Evolutionary conservation across 2,888 invertebrate genomes (phyloP).

Genomic region (Catocala fraxini): DNA sequence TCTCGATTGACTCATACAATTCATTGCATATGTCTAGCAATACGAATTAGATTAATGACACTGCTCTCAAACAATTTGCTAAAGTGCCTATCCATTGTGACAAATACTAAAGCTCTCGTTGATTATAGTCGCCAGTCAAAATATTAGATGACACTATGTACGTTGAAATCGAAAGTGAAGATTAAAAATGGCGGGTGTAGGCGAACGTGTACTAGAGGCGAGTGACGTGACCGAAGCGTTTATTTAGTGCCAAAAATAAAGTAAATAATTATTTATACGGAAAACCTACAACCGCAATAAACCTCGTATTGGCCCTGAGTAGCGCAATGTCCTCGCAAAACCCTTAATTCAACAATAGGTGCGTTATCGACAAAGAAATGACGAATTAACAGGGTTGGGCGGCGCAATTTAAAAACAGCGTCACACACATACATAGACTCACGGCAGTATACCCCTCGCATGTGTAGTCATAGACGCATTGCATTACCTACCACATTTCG

Average conservation of each 20-base stretch:
- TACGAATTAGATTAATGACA: conserved; percentile 81
- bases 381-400: conserved; percentile 54
- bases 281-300: conserved; percentile 60
- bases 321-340: conserved; percentile 60
- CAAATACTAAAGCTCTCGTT: conserved; percentile 69
- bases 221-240: conserved; percentile 12
- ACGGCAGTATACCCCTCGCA: too few species aligned
- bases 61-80: conserved; percentile 67
- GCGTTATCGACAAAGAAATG: conserved; percentile 66
- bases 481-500: too few species aligned
- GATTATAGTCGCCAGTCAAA: conserved; percentile 30
- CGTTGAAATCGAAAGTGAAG: conserved; percentile 44
- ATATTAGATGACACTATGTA: conserved; percentile 27
- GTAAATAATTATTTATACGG: conserved; percentile 51
- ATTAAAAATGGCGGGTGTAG: conserved; percentile 24
- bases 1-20: conserved; percentile 86
- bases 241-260: conserved; percentile 44
- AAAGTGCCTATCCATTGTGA: conserved; percentile 62
- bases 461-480: too few species aligned
- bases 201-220: conserved; percentile 25
- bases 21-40: conserved; percentile 80
- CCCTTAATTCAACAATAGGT: conserved; percentile 67
- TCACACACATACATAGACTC: too few species aligned
- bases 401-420: conserved; percentile 24
- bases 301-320: conserved; percentile 63